Evolutionary conservation across 2,797 vertebrate species (phyloP), one percentile per base, ranked within the genome.

Genomic region (Eurystomus glaucurus): DNA sequence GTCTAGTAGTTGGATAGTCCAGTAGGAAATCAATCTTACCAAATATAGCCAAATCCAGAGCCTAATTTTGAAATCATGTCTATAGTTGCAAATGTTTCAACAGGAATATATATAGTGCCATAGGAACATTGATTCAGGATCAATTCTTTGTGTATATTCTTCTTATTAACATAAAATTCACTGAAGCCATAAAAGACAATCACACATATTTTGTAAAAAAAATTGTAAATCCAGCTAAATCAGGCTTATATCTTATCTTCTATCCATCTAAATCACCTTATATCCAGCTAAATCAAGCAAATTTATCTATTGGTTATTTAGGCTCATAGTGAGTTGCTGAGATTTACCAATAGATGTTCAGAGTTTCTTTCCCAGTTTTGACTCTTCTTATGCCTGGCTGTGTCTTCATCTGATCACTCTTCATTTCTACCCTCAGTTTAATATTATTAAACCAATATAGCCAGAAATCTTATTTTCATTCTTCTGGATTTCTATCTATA

Each of bases 31-130:
- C 50, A 57, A 50, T 62, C 14, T 54, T 21, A 71, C 2, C 7
- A 76, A 93, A 35, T 1, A 0, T 29, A 78, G 10, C 1, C 35
- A 70, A 23, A 65, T n/a, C 84, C 50, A 76, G 37, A 57, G 13
- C 20, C 4, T 25, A 35, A 35, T 3, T 72, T 89, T 58, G 11
- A 50, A 65, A 85, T 41, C 1, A 2, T 5, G 0, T 5, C 6
- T 61, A 55, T 22, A 22, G 8, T 13, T 37, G 9, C 43, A 82
- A 60, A 20, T 17, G 1, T 58, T 91, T 85, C 26, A 29, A 2
- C 15, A 50, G 5, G 18, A 51, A 48, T 37, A 10, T 11, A 33
- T 11, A 1, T 2, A 61, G 11, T 61, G 8, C 9, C 12, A 28
- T 1, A 46, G 28, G 17, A 81, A 29, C 2, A n/a, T 9, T 50